phyloP scores from a whole-genome alignment of 2,797 vertebrate species.

The Syndactyla subalaris region DNA sequence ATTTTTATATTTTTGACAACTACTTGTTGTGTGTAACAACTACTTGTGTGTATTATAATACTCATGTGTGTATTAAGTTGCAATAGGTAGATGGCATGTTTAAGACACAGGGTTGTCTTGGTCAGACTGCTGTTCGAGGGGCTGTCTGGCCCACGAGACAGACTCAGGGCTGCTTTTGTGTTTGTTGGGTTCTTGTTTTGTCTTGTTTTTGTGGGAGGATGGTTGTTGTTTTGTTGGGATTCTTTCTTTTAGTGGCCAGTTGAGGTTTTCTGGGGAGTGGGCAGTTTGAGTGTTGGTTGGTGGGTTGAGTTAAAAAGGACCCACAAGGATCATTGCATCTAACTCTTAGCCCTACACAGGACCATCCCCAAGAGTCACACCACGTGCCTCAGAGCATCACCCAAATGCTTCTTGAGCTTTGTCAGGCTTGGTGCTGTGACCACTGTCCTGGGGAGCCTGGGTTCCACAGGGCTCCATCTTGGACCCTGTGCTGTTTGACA shows the following conservation, averaged over 20 bases:
- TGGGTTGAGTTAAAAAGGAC: not conserved
- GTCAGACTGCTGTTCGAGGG: not conserved
- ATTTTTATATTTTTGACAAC: not conserved
- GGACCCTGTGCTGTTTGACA: not conserved
- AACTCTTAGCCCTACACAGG: not conserved
- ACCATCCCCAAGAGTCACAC: not conserved
- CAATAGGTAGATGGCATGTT: not conserved
- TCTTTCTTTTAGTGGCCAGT: not conserved
- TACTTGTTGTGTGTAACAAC: not conserved
- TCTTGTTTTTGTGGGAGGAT: not conserved
- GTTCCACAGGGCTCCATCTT: not conserved
- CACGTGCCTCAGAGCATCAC: not conserved
- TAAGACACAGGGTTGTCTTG: not conserved
- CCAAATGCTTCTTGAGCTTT: not conserved
- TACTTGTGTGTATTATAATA: not conserved
- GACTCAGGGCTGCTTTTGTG: not conserved
- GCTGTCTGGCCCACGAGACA: not conserved
- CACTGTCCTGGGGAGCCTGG: not conserved
- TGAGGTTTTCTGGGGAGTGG: not conserved
- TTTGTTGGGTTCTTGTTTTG: not conserved
- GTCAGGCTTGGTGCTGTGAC: not conserved
- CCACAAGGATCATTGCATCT: not conserved
- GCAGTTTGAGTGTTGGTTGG: not conserved
- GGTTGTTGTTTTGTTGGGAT: not conserved
- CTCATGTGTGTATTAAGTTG: not conserved